A percentile compares a stretch with the other conserved stretches of the same genome.
These are phyloP conservation scores for Theodoxus fluviatilis DNA, from an alignment of 2,888 invertebrate genomes.

Conservation along the genomic window DNA sequence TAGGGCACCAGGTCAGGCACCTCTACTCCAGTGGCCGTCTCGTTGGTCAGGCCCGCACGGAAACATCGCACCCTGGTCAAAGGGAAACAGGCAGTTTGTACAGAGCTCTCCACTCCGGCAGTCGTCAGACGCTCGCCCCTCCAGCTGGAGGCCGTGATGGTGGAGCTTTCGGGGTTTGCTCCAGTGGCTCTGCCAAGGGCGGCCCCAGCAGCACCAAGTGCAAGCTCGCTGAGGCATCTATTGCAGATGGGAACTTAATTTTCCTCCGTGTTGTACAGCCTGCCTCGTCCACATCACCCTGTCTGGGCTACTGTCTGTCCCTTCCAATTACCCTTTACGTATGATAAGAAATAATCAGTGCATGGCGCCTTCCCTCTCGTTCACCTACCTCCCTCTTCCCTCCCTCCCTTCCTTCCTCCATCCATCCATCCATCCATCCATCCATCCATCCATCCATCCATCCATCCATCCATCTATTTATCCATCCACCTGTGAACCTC, in stretches of 20 bases:
- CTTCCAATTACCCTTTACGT: too few species aligned
- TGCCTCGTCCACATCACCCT: too few species aligned
- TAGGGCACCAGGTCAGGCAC: conserved; percentile 64
- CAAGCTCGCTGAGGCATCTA: too few species aligned
- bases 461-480: neutral
- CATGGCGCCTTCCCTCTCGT: neutral
- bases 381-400: neutral
- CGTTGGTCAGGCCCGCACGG: conserved; percentile 46
- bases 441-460: neutral
- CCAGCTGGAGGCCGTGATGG: neutral
- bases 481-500: neutral
- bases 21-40: conserved; percentile 44
- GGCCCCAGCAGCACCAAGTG: too few species aligned
- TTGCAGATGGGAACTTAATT: too few species aligned
- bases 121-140: neutral
- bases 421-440: neutral
- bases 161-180: too few species aligned
- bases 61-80: conserved; percentile 47
- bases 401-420: neutral
- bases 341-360: too few species aligned
- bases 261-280: too few species aligned
- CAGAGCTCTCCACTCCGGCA: neutral
- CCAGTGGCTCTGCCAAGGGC: too few species aligned
- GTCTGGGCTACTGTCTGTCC: too few species aligned
- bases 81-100: too few species aligned